Conservation (phyloP, 2,888 invertebrate species). For the Leptopilina syphax region DNA sequence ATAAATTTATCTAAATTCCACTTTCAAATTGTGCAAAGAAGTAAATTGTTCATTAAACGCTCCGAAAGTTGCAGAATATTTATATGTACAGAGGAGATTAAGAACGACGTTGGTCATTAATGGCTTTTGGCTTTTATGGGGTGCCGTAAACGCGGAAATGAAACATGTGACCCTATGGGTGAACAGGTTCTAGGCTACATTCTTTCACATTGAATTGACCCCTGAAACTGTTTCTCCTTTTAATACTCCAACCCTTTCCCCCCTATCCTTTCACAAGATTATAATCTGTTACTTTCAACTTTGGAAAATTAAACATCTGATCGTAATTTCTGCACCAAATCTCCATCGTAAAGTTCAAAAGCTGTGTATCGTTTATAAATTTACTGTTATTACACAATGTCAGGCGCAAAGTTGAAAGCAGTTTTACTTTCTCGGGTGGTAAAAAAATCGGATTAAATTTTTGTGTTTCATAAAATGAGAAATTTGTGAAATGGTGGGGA, state of each 20-base stretch:
- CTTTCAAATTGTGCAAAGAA: not conserved
- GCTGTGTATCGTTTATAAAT: not conserved
- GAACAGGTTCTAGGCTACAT: slow-evolving; percentile 43
- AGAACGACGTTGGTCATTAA: slow-evolving; percentile 50
- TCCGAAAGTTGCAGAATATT: slow-evolving; percentile 17
- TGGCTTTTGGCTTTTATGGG: slow-evolving; percentile 55
- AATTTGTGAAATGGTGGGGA: too few species aligned
- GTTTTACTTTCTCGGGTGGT: too few species aligned
- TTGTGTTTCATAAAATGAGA: too few species aligned
- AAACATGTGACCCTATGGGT: slow-evolving; percentile 40
- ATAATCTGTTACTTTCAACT: not conserved
- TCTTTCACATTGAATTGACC: slow-evolving; percentile 26
- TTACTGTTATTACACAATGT: not conserved
- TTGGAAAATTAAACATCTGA: slow-evolving; percentile 25
- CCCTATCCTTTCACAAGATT: not conserved
- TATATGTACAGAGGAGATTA: slow-evolving; percentile 35
- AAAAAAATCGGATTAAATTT: too few species aligned
- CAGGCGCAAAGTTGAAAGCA: too few species aligned
- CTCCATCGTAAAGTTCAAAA: not conserved
- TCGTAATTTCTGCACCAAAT: slow-evolving; percentile 9
- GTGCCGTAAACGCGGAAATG: slow-evolving; percentile 55
- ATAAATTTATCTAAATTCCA: not conserved
- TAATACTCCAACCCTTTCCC: not conserved
- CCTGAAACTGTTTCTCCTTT: slow-evolving; percentile 9
- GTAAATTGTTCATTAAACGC: slow-evolving; percentile 47